A percentile compares a stretch with the other conserved stretches of the same genome.
phyloP scores from a whole-genome alignment of 2,888 invertebrate species.

The Unio delphinus region DNA sequence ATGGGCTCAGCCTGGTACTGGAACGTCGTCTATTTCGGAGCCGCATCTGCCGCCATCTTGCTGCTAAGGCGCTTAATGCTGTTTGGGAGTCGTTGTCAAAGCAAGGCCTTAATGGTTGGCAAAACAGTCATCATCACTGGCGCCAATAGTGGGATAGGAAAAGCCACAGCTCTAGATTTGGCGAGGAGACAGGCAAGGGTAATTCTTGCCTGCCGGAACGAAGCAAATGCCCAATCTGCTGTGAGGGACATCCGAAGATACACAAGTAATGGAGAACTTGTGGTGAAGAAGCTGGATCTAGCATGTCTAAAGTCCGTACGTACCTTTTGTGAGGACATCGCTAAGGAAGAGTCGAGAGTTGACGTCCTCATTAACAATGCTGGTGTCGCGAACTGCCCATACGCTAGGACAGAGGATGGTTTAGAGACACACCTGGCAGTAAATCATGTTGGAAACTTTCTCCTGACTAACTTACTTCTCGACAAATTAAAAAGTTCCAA shows the following conservation, averaged over 20 bases:
- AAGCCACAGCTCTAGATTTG: conserved; percentile 83
- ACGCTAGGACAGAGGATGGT: conserved; percentile 62
- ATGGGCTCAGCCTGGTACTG: no score
- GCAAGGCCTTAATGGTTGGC: conserved; percentile 47
- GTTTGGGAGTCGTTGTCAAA: conserved; percentile 31
- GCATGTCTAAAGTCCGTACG: conserved; percentile 82
- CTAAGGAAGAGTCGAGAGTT: conserved; percentile 68
- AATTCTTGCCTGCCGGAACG: conserved; percentile 85
- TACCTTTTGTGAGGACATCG: conserved; percentile 80
- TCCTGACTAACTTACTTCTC: conserved; percentile 83
- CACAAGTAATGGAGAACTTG: conserved; percentile 78
- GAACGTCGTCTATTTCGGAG: conserved; percentile 4
- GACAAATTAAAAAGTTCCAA: conserved; percentile 79
- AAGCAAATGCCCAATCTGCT: conserved; percentile 78
- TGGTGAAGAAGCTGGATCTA: conserved; percentile 84
- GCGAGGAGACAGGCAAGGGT: conserved; percentile 77
- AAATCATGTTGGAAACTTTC: conserved; percentile 78
- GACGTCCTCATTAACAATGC: conserved; percentile 69
- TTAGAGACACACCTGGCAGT: conserved; percentile 68
- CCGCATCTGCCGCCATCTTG: conserved; percentile 12
- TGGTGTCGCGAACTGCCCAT: conserved; percentile 61
- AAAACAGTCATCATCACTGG: conserved; percentile 86
- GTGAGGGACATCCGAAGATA: conserved; percentile 79
- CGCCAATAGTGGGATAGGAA: conserved; percentile 87
- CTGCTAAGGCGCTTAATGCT: conserved; percentile 4